Evolutionary conservation across 2,797 vertebrate species (phyloP).

Genomic region (Macroramphosus scolopax): DNA sequence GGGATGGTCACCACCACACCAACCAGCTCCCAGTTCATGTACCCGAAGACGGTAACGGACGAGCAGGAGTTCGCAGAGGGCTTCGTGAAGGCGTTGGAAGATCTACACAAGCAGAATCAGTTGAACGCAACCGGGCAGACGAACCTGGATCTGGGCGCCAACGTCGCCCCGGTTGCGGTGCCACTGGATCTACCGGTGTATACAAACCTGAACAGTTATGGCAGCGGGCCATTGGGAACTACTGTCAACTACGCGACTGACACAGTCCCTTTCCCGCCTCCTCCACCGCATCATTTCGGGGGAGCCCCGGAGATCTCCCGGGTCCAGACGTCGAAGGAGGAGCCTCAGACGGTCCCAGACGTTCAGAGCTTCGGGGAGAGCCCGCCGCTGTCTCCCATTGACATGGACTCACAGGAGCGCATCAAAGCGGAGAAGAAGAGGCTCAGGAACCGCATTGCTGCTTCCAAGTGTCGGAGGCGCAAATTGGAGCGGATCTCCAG

Average conservation of each 20-base stretch:
- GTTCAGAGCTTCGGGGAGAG: conserved; percentile 81
- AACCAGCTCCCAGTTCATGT: conserved; percentile 82
- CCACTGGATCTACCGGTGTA: conserved; percentile 80
- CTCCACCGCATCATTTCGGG: conserved; percentile 74
- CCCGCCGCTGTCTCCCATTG: conserved; percentile 88
- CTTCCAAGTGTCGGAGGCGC: conserved; percentile 90
- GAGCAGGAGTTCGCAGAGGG: conserved; percentile 92
- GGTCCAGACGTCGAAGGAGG: conserved; percentile 84
- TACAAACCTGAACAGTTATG: conserved; percentile 88
- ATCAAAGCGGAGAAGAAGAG: conserved; percentile 91
- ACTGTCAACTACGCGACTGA: conserved; percentile 84
- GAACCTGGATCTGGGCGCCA: conserved; percentile 86
- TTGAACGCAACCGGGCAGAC: conserved; percentile 90
- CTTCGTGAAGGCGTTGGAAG: conserved; percentile 92
- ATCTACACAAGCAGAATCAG: conserved; percentile 95
- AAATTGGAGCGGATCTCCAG: conserved; percentile 94
- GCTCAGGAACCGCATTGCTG: conserved; percentile 89
- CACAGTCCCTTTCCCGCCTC: conserved; percentile 79
- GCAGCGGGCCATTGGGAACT: conserved; percentile 69
- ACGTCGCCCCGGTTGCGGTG: conserved; percentile 69
- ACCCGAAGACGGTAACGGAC: conserved; percentile 84
- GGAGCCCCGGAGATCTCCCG: too few species aligned
- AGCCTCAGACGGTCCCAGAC: conserved; percentile 91
- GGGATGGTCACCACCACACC: conserved; percentile 88
- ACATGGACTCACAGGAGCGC: conserved; percentile 90